Conservation (phyloP, 2,888 invertebrate species). For the Macroteleia sp. region DNA sequence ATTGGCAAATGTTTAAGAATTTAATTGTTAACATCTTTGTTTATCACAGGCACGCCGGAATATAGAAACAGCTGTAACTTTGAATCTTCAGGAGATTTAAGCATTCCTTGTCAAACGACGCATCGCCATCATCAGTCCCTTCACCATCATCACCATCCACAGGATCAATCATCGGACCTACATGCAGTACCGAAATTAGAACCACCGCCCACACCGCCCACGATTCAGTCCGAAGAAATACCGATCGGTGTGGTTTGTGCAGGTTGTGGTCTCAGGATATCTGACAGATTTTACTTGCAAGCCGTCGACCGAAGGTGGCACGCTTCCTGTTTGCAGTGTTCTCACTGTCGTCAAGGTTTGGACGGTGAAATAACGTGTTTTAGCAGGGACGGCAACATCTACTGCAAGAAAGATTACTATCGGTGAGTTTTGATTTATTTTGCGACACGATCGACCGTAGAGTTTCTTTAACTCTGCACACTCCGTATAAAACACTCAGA, state of each 20-base stretch:
- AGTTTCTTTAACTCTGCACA: too few species aligned
- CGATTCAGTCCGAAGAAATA: constrained; percentile 80
- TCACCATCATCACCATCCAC: constrained; percentile 71
- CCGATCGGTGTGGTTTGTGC: constrained; percentile 89
- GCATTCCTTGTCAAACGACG: constrained; percentile 78
- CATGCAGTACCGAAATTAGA: constrained; percentile 86
- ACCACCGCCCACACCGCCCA: constrained; percentile 83
- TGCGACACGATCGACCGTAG: too few species aligned
- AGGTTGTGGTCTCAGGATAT: constrained; percentile 94
- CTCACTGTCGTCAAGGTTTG: constrained; percentile 94
- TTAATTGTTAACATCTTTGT: too few species aligned
- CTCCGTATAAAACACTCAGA: constrained; percentile 49
- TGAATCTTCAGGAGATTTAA: constrained; percentile 79
- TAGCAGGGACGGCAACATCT: constrained; percentile 95
- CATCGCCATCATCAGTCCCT: constrained; percentile 77
- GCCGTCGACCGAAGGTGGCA: constrained; percentile 97
- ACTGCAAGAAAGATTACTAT: constrained; percentile 98
- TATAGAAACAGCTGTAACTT: constrained; percentile 77
- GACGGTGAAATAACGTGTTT: constrained; percentile 97
- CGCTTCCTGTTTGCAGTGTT: constrained; percentile 94
- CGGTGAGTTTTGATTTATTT: constrained; percentile 94
- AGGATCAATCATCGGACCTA: constrained; percentile 78
- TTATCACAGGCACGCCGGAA: constrained; percentile 75
- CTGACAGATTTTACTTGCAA: constrained; percentile 95
- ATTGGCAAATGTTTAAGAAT: too few species aligned